phyloP scores from a whole-genome alignment of 2,797 vertebrate genomes.

The Pipistrellus pygmaeus region DNA sequence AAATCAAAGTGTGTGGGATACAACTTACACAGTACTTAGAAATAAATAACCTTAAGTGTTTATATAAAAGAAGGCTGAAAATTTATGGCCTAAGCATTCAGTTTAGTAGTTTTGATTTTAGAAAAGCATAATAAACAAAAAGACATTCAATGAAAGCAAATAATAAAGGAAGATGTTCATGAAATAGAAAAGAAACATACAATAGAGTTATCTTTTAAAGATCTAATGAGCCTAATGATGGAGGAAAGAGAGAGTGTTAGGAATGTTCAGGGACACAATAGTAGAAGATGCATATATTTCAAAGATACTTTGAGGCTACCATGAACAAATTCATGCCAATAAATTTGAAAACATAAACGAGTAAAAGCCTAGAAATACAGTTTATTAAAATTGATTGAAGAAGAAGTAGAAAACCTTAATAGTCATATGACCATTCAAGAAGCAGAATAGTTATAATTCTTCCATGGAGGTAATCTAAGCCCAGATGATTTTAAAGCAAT shows the following conservation, averaged over 20 bases:
- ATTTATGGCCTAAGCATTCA: background rate
- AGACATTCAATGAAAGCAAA: background rate
- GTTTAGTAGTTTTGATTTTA: background rate
- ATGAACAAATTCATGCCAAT: background rate
- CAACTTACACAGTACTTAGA: background rate
- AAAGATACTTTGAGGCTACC: background rate
- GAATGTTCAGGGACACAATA: background rate
- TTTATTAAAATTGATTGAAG: conserved; percentile 17
- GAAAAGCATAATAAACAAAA: background rate
- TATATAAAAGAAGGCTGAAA: conserved; percentile 1
- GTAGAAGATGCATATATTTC: background rate
- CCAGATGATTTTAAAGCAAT: background rate
- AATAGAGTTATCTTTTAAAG: background rate
- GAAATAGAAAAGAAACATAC: background rate
- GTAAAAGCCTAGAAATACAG: conserved; percentile 2
- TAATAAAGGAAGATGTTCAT: background rate
- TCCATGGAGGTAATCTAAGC: background rate
- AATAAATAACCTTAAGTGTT: background rate
- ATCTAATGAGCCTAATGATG: background rate
- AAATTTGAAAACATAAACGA: conserved; percentile 30
- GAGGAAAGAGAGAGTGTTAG: background rate
- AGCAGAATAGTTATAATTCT: conserved; percentile 4
- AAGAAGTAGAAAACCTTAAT: conserved; percentile 9
- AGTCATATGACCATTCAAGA: background rate
- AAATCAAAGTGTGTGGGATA: background rate